These are phyloP conservation scores for Paedocypris micromegethes DNA, from an alignment of 2,797 vertebrate species.

Conservation along the genomic window DNA sequence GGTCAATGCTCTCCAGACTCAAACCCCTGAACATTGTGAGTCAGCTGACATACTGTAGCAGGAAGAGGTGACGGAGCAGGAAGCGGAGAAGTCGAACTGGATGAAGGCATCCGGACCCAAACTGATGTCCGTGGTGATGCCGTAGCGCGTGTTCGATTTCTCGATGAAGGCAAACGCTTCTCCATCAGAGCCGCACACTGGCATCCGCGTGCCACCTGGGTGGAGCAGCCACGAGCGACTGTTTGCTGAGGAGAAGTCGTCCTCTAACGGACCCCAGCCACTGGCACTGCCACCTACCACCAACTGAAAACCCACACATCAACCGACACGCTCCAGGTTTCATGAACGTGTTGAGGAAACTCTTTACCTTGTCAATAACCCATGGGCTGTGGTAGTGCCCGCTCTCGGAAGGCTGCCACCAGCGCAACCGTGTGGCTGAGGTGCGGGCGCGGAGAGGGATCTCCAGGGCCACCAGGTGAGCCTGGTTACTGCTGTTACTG, in stretches of 20 bases:
- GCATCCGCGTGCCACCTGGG: constrained; percentile 94
- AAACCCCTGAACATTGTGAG: too few relatives aligned
- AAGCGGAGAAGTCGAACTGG: constrained; percentile 97
- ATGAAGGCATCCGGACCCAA: constrained; percentile 91
- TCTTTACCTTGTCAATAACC: constrained; percentile 94
- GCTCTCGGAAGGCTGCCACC: constrained; percentile 96
- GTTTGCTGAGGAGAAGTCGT: constrained; percentile 87
- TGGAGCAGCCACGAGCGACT: constrained; percentile 94
- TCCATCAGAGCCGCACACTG: constrained; percentile 92
- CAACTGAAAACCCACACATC: constrained; percentile 65
- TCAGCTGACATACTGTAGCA: constrained; percentile 82
- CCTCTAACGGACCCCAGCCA: constrained; percentile 90
- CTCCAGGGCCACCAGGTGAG: constrained; percentile 88
- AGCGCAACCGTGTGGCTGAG: constrained; percentile 82
- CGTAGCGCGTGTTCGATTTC: constrained; percentile 95
- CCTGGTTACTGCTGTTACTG: constrained; percentile 93
- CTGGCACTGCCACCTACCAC: constrained; percentile 95
- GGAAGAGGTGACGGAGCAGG: constrained; percentile 95
- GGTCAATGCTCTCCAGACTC: too few relatives aligned
- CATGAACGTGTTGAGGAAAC: neutral
- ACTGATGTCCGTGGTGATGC: constrained; percentile 91
- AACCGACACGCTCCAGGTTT: neutral
- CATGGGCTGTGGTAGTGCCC: constrained; percentile 98
- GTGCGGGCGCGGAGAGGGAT: constrained; percentile 88
- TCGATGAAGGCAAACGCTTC: constrained; percentile 97